These are phyloP conservation scores for Myopa testacea DNA, from an alignment of 2,888 invertebrate species.

Conservation along the genomic window DNA sequence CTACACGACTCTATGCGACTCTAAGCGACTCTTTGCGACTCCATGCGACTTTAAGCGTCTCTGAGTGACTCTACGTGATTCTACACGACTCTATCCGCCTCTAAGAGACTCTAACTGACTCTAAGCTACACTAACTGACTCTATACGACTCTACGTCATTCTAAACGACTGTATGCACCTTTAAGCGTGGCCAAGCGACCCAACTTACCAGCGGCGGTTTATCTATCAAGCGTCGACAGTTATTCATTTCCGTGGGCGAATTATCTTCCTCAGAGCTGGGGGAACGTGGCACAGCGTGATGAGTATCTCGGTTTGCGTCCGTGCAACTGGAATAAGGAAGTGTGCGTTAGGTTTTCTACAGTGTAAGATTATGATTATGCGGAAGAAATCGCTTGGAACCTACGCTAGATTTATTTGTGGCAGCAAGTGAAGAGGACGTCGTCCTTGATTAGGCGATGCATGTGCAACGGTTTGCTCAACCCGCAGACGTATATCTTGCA, in stretches of 20 bases:
- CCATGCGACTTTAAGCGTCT: no score
- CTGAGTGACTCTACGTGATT: no score
- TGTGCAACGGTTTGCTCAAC: slow-evolving; percentile 46
- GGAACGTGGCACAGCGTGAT: slow-evolving; percentile 60
- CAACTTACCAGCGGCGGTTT: slow-evolving; percentile 77
- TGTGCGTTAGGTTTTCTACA: background rate
- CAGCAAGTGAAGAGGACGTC: slow-evolving; percentile 43
- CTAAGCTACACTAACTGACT: no score
- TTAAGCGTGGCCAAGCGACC: no score
- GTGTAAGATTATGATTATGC: background rate
- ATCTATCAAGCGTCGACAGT: slow-evolving; percentile 84
- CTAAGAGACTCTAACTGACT: no score
- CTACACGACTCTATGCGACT: no score
- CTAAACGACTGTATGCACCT: no score
- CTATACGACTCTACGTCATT: no score
- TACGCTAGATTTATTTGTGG: slow-evolving; percentile 45
- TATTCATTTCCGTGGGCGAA: slow-evolving; percentile 88
- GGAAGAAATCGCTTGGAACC: background rate
- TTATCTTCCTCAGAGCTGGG: slow-evolving; percentile 86
- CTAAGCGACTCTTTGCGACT: no score
- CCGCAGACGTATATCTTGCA: slow-evolving; percentile 52
- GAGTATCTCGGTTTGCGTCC: slow-evolving; percentile 42
- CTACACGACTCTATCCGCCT: no score
- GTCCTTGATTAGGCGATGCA: slow-evolving; percentile 40
- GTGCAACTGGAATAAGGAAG: slow-evolving; percentile 46